A percentile compares a stretch with the other conserved stretches of the same genome.
Evolutionary conservation across 2,888 invertebrate genomes (phyloP).

Genomic region (Dasypogon diadema): DNA sequence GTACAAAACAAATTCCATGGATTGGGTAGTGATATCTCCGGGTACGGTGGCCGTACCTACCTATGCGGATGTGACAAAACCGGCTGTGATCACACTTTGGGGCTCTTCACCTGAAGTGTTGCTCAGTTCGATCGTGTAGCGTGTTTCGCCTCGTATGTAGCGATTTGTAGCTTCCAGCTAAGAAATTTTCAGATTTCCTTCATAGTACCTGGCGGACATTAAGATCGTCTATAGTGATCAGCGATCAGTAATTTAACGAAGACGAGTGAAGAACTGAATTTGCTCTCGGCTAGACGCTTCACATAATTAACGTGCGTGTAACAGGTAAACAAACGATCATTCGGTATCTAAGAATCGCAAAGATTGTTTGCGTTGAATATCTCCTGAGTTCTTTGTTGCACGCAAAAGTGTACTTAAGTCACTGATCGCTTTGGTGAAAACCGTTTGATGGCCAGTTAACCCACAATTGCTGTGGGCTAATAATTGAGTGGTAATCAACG

Average conservation of each 20-base stretch:
- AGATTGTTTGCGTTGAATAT: background rate
- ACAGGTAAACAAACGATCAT: background rate
- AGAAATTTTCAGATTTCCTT: background rate
- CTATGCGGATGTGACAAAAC: constrained; percentile 45
- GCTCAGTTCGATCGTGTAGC: constrained; percentile 2
- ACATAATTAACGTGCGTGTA: background rate
- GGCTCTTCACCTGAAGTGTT: constrained; percentile 33
- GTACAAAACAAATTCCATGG: constrained; percentile 16
- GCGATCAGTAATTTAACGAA: too few relatives aligned
- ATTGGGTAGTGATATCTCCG: background rate
- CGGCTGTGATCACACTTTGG: constrained; percentile 21
- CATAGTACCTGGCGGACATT: background rate
- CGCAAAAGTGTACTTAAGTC: background rate
- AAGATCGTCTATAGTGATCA: too few relatives aligned
- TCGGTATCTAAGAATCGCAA: background rate
- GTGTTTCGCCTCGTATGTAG: constrained; percentile 3
- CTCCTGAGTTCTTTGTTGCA: background rate
- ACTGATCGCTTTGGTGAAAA: constrained; percentile 7
- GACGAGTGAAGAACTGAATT: too few relatives aligned
- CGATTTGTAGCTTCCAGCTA: constrained; percentile 31
- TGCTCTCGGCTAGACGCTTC: too few relatives aligned
- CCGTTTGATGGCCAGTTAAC: constrained; percentile 40
- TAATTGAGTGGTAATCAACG: constrained; percentile 48
- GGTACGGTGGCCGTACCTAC: background rate
- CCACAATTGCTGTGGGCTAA: constrained; percentile 44